phyloP scores from a whole-genome alignment of 2,797 vertebrate genomes.

The Pempheris klunzingeri region DNA sequence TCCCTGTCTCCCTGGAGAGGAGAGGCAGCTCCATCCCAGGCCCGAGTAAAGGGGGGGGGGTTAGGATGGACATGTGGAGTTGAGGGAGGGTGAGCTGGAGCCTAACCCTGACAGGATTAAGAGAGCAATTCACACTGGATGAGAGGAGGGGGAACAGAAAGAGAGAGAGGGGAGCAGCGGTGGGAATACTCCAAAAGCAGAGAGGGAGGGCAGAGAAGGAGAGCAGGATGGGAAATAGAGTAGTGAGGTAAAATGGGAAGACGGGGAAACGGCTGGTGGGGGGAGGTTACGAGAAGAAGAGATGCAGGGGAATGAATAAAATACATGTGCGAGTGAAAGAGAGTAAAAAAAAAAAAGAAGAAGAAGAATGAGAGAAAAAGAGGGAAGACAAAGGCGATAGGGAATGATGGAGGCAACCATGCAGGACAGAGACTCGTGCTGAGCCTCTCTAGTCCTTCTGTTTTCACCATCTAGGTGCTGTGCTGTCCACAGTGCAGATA shows the following conservation, averaged over 20 bases:
- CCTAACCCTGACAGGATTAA: conserved; percentile 67
- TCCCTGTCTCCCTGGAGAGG: conserved; percentile 48
- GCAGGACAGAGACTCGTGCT: conserved; percentile 15
- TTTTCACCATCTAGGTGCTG: background rate
- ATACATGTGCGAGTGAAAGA: conserved; percentile 2
- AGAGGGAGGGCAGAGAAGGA: conserved; percentile 29
- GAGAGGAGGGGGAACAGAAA: conserved; percentile 30
- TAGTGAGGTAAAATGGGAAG: conserved; percentile 25
- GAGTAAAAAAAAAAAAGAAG: background rate
- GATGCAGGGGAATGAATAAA: conserved; percentile 22
- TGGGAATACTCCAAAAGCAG: conserved; percentile 54
- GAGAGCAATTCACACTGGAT: conserved; percentile 62
- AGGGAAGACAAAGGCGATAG: background rate
- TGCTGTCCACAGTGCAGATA: background rate
- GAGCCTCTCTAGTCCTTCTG: background rate
- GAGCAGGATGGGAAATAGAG: conserved; percentile 11
- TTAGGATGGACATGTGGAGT: conserved; percentile 54
- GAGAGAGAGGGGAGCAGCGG: conserved; percentile 27
- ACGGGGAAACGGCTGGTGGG: conserved; percentile 25
- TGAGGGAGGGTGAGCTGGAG: conserved; percentile 52
- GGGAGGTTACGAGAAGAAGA: background rate
- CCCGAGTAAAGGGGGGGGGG: conserved; percentile 30
- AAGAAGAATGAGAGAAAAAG: background rate
- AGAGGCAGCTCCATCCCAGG: conserved; percentile 46
- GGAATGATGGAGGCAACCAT: conserved; percentile 4